These are phyloP conservation scores for Campoletis sonorensis DNA, from an alignment of 1,140 invertebrate species.

Conservation along the genomic window DNA sequence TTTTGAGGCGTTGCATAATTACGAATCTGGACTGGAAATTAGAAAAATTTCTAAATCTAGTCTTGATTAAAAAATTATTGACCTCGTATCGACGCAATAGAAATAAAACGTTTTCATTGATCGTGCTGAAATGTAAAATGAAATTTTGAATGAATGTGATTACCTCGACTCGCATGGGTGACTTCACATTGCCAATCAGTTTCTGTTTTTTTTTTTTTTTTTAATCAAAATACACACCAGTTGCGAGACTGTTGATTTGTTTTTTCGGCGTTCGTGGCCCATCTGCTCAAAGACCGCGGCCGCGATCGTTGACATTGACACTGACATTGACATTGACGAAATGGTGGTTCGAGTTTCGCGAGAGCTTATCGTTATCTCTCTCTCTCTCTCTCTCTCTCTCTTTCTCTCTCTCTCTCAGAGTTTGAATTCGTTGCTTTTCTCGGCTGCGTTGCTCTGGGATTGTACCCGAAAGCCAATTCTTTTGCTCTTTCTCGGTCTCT, in stretches of 20 bases:
- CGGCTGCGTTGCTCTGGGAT: not conserved
- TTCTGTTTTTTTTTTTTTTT: too few relatives aligned
- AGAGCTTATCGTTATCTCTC: not conserved
- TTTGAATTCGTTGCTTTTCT: not conserved
- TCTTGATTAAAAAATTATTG: too few relatives aligned
- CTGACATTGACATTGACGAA: constrained; percentile 63
- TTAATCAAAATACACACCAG: not conserved
- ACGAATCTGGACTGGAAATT: too few relatives aligned
- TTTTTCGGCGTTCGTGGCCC: not conserved
- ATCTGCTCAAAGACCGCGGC: not conserved
- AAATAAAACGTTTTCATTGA: too few relatives aligned
- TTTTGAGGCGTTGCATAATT: too few relatives aligned
- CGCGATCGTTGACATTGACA: constrained; percentile 43
- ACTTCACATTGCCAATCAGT: too few relatives aligned
- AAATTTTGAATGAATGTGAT: too few relatives aligned
- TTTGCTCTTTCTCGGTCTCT: constrained; percentile 37
- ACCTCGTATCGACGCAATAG: too few relatives aligned
- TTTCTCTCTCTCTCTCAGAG: not conserved
- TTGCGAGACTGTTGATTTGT: not conserved
- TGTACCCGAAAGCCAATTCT: not conserved
- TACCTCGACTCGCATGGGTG: too few relatives aligned
- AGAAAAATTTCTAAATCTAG: too few relatives aligned
- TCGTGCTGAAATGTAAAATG: too few relatives aligned
- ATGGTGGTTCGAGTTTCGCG: not conserved
- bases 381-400: not conserved